Conservation (phyloP, 2,888 invertebrate genomes). For the Gerris lacustris region DNA sequence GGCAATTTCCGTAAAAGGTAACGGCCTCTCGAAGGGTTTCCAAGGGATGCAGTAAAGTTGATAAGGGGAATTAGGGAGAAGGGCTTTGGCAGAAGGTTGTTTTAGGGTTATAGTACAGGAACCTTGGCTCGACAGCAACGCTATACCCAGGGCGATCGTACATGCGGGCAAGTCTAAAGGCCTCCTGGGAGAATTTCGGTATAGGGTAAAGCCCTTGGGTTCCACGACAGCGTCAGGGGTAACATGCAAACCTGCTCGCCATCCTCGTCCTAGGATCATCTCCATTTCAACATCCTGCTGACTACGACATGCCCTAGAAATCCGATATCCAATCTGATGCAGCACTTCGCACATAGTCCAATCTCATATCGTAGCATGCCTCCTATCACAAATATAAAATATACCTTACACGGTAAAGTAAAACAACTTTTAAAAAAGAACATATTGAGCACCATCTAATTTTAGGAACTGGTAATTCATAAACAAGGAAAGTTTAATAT, state of each 20-base stretch:
- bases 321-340: neutral
- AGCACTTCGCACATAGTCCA: neutral
- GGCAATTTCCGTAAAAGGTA: slow-evolving; percentile 1
- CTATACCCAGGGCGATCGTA: neutral
- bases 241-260: neutral
- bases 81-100: neutral
- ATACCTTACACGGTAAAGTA: no score
- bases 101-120: slow-evolving; percentile 3
- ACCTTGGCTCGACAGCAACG: neutral
- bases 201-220: no score
- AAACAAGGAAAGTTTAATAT: no score
- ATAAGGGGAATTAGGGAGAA: slow-evolving; percentile 3
- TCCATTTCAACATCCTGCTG: neutral
- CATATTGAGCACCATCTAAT: no score
- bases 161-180: slow-evolving; percentile 1
- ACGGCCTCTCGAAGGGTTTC: neutral
- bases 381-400: no score
- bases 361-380: no score
- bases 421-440: no score
- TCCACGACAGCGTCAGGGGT: neutral
- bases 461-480: no score
- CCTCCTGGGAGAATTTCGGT: neutral
- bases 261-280: neutral
- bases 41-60: slow-evolving; percentile 3
- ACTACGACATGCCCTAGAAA: neutral